Evolutionary conservation across 2,888 invertebrate species (phyloP).

Genomic region (Scrobipalpa atriplicella): DNA sequence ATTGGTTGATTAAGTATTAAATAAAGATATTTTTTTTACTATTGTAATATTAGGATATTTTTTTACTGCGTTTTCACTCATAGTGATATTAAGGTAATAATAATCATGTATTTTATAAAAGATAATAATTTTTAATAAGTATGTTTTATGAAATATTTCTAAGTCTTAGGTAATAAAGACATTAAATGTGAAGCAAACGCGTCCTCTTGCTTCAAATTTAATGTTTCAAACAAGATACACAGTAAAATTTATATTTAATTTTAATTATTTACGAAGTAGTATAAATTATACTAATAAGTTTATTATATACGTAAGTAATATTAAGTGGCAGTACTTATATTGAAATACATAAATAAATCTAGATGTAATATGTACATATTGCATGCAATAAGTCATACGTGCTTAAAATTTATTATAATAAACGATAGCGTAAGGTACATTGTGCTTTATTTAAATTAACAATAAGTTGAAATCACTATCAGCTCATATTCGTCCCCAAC

Average conservation of each 20-base stretch:
- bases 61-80: constrained; percentile 74
- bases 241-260: background rate
- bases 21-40: background rate
- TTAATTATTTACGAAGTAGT: background rate
- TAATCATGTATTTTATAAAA: background rate
- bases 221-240: background rate
- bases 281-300: background rate
- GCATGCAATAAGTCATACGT: constrained; percentile 34
- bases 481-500: no score
- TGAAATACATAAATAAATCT: background rate
- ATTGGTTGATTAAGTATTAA: no score
- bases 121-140: background rate
- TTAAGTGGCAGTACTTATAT: background rate
- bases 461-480: no score
- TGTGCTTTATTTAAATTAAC: background rate
- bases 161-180: background rate
- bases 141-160: background rate
- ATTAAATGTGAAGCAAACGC: constrained; percentile 65
- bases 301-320: background rate
- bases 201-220: constrained; percentile 75
- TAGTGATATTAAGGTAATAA: constrained; percentile 31
- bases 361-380: constrained; percentile 60
- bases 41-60: background rate
- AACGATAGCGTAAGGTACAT: background rate
- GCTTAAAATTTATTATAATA: no score